phyloP scores from a whole-genome alignment of 2,797 vertebrate species.

The Lacerta agilis region DNA sequence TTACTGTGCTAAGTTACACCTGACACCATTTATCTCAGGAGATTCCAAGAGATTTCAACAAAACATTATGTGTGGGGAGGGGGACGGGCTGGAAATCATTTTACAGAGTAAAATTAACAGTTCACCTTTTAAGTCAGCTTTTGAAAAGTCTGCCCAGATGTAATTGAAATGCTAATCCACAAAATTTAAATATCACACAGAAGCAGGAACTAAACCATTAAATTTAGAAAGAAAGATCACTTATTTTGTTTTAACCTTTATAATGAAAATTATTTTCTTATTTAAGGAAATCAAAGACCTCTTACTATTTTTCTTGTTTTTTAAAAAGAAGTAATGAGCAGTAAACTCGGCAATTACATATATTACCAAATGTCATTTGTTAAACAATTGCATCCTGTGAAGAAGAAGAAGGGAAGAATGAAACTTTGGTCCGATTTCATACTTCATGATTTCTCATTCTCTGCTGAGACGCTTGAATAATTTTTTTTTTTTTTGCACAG shows the following conservation, averaged over 20 bases:
- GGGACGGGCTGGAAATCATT: neutral
- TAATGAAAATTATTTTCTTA: constrained; percentile 74
- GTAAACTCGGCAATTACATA: constrained; percentile 74
- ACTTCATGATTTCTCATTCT: constrained; percentile 64
- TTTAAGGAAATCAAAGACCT: constrained; percentile 69
- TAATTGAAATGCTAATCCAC: constrained; percentile 62
- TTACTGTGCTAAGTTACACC: constrained; percentile 5
- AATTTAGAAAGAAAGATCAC: constrained; percentile 62
- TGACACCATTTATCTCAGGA: neutral
- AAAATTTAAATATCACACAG: constrained; percentile 58
- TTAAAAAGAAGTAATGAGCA: constrained; percentile 75
- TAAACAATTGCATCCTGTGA: constrained; percentile 51
- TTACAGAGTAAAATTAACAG: constrained; percentile 40
- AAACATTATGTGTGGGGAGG: neutral
- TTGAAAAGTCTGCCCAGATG: constrained; percentile 33
- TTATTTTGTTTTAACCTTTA: constrained; percentile 73
- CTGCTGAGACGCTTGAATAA: constrained; percentile 65
- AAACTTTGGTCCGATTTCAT: constrained; percentile 67
- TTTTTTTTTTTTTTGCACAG: constrained; percentile 72
- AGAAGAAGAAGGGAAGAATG: constrained; percentile 50
- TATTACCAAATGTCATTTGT: constrained; percentile 73
- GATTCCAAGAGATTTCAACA: neutral
- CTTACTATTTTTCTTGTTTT: constrained; percentile 61
- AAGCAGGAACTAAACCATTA: constrained; percentile 48
- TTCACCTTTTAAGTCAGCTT: constrained; percentile 22